These are phyloP conservation scores for Stegostoma tigrinum DNA, from an alignment of 2,113 vertebrate species.

Conservation along the genomic window DNA sequence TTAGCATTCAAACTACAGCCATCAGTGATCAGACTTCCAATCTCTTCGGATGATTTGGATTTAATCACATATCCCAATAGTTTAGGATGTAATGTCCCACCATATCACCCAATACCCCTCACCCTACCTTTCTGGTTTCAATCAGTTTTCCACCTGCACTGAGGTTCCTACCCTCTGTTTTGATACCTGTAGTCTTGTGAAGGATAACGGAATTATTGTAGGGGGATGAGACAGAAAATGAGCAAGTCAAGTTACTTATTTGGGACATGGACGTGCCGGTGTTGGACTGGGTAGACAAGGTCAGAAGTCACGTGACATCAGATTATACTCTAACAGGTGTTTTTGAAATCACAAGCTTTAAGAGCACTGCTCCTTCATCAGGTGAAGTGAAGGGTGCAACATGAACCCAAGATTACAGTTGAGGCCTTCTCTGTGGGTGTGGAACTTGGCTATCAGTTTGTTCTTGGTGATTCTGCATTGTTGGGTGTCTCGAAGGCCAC, in stretches of 20 bases:
- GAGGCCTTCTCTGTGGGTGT: too few relatives aligned
- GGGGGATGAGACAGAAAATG: neutral
- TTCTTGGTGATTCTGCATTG: too few relatives aligned
- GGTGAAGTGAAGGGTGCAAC: too few relatives aligned
- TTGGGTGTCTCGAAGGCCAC: too few relatives aligned
- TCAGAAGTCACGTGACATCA: too few relatives aligned
- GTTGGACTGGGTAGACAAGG: too few relatives aligned
- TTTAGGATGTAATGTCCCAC: neutral
- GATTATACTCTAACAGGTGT: too few relatives aligned
- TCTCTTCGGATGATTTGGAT: neutral
- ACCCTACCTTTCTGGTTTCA: neutral
- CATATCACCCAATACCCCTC: neutral
- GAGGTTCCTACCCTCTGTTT: neutral
- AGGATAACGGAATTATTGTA: neutral
- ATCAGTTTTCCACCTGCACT: neutral
- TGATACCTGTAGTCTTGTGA: neutral
- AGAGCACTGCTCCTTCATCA: too few relatives aligned
- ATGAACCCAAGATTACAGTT: too few relatives aligned
- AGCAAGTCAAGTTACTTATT: neutral
- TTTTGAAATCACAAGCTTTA: too few relatives aligned
- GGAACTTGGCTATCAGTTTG: too few relatives aligned
- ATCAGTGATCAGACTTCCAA: neutral
- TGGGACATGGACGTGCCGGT: neutral
- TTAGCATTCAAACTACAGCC: neutral
- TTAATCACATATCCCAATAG: neutral